These are phyloP conservation scores for Engystomops pustulosus DNA, from an alignment of 2,113 vertebrate species.

Conservation along the genomic window DNA sequence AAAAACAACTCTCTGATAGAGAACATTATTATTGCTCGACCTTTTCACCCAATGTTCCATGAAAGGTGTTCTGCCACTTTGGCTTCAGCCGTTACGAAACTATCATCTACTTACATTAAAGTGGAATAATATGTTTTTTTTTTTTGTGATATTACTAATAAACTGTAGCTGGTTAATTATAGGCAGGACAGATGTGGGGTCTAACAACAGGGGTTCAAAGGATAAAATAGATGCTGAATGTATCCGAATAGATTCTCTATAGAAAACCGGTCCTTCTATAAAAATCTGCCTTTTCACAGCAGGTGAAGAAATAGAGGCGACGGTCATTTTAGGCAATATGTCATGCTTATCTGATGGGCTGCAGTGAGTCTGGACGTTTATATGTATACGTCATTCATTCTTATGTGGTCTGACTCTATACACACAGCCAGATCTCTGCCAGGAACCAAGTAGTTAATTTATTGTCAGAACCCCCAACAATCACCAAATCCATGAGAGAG, in stretches of 20 bases:
- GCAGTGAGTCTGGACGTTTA: too few relatives aligned
- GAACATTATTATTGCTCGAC: not conserved
- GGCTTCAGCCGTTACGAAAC: not conserved
- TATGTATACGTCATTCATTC: too few relatives aligned
- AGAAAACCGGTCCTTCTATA: too few relatives aligned
- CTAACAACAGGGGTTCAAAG: not conserved
- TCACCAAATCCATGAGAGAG: too few relatives aligned
- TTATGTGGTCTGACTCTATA: too few relatives aligned
- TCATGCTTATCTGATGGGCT: too few relatives aligned
- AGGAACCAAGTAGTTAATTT: too few relatives aligned
- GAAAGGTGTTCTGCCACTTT: not conserved
- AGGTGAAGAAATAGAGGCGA: not conserved
- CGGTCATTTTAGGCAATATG: not conserved
- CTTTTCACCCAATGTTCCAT: conserved; percentile 16
- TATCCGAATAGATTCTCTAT: not conserved
- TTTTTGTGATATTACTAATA: not conserved
- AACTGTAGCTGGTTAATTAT: not conserved
- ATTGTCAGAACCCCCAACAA: too few relatives aligned
- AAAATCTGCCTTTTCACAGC: too few relatives aligned
- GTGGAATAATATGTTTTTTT: not conserved
- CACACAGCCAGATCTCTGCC: too few relatives aligned
- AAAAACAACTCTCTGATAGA: not conserved
- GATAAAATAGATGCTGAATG: too few relatives aligned
- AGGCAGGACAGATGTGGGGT: not conserved
- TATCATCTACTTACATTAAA: not conserved